Conservation (phyloP, 2,113 vertebrate genomes). For the Urocynchramus pylzowi region DNA sequence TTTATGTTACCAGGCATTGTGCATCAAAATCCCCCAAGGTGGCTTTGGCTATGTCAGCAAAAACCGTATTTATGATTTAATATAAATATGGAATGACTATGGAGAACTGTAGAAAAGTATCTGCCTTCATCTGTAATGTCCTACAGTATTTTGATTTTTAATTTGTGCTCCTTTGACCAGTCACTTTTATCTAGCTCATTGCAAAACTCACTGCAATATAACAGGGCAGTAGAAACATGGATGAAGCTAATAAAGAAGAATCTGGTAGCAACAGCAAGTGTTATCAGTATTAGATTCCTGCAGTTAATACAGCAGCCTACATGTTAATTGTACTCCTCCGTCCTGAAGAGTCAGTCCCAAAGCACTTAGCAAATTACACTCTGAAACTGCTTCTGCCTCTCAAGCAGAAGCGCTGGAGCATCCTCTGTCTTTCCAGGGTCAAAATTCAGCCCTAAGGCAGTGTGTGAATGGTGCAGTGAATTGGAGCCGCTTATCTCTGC, state of each 20-base stretch:
- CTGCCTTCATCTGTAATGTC: not conserved
- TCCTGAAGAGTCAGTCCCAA: constrained; percentile 54
- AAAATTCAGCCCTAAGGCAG: constrained; percentile 50
- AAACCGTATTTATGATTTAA: constrained; percentile 27
- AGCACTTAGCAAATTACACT: constrained; percentile 65
- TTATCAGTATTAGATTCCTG: constrained; percentile 9
- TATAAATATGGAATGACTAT: constrained; percentile 17
- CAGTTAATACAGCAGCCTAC: constrained; percentile 40
- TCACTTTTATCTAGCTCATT: not conserved
- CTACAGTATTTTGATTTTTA: not conserved
- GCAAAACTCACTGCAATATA: not conserved
- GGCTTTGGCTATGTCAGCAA: not conserved
- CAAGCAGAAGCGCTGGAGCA: constrained; percentile 27
- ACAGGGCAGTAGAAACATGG: not conserved
- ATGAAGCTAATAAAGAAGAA: constrained; percentile 34
- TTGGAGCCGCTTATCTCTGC: constrained; percentile 31
- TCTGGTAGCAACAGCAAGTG: not conserved
- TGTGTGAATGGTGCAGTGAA: constrained; percentile 14
- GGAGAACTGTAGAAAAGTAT: not conserved
- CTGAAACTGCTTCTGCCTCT: constrained; percentile 41
- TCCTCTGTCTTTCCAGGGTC: constrained; percentile 39
- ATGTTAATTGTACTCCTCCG: not conserved
- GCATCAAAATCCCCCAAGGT: constrained; percentile 22
- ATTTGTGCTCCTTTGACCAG: not conserved
- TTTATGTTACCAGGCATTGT: constrained; percentile 15